Evolutionary conservation across 2,797 vertebrate species (phyloP), one percentile per base, ranked within the genome.

Genomic region (Arctocebus calabarensis): DNA sequence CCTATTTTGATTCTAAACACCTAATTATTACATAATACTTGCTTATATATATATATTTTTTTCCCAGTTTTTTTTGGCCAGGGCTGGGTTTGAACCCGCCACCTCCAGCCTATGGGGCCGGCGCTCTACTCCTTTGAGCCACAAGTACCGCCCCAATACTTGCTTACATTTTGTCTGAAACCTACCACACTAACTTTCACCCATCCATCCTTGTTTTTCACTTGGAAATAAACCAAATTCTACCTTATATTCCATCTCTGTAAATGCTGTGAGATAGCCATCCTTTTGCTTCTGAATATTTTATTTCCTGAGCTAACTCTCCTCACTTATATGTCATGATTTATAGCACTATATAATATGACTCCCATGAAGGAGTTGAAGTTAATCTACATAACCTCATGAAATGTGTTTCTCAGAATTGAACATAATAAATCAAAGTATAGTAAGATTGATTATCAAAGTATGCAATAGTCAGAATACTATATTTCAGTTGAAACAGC

Each of bases 391-490:
- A 27, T 97, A 82, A 85, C 52, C 75, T 94, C 59, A n/a, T 88
- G 88, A 97, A 97, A 95, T 91, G 96, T 90, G 75, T 88, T 97
- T 94, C 96, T 88, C 82, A 81, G 95, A 97, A 97, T 81, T 94
- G 43, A 95, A 96, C 64, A 91, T 90, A 96, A 96, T 95, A 96
- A 96, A 96, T 97, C 85, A 97, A 93, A 95, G 71, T 77, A 83
- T 84, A 66, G 62, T 82, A 93, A 95, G 92, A 94, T 71, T 96
- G 92, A 95, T 95, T 91, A 96, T 83, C 90, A 96, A 95, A 90
- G 90, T 64, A 88, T 11, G 90, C 40, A 93, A 88, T 48, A 92
- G 82, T 91, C 74, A 96, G 92, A 94, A 94, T 85, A 74, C 66
- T 92, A 7, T 94, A 93, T 97, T 97, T 95, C 92, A 94, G 90